Evolutionary conservation across 2,888 invertebrate species (phyloP).

Genomic region (Euplexia lucipara): DNA sequence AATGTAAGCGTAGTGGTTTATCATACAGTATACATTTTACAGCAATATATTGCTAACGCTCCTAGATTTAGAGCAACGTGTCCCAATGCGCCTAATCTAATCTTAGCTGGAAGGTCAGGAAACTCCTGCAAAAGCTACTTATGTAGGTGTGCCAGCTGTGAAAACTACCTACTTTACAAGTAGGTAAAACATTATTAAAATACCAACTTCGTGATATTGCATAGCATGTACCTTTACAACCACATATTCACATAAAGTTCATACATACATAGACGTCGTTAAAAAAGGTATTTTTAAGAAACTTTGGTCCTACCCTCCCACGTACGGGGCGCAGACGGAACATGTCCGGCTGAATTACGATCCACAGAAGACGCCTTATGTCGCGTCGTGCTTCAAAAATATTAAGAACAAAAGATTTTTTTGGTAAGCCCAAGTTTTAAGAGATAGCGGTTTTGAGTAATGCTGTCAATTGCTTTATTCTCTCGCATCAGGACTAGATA

Average conservation of each 20-base stretch:
- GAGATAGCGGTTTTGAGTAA: slow-evolving; percentile 47
- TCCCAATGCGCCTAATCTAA: slow-evolving; percentile 11
- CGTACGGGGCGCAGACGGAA: slow-evolving; percentile 51
- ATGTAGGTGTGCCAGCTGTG: slow-evolving; percentile 13
- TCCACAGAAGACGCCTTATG: slow-evolving; percentile 66
- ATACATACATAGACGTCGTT: slow-evolving; percentile 10
- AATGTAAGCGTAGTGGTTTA: too few species aligned
- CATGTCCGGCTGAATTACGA: slow-evolving; percentile 60
- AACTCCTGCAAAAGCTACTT: too few species aligned
- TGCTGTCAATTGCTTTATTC: background rate
- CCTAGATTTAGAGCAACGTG: background rate
- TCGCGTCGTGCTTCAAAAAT: slow-evolving; percentile 78
- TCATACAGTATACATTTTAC: too few species aligned
- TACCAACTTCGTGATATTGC: background rate
- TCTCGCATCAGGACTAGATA: too few species aligned
- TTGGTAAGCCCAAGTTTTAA: slow-evolving; percentile 62
- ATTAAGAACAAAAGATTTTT: slow-evolving; percentile 78
- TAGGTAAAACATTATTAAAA: background rate
- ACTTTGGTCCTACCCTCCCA: slow-evolving; percentile 51
- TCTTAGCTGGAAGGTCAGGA: background rate
- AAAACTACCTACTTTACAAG: background rate
- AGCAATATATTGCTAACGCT: too few species aligned
- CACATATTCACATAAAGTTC: background rate
- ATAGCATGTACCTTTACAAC: background rate
- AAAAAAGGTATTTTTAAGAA: slow-evolving; percentile 33